A percentile compares a stretch with the other conserved stretches of the same genome.
phyloP scores from a whole-genome alignment of 2,888 invertebrate species.

The Xanthia icteritia region DNA sequence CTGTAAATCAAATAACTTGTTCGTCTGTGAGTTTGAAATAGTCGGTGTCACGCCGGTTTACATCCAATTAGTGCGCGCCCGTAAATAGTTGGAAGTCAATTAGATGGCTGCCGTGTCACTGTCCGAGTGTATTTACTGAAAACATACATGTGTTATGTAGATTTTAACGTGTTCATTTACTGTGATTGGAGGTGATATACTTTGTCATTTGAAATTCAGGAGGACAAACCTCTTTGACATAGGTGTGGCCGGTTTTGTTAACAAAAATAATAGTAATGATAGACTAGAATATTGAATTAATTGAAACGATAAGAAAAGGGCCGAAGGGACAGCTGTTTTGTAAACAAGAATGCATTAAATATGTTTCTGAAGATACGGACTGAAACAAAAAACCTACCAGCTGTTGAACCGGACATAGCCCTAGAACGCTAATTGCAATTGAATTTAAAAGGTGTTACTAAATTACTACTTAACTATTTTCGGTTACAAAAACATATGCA shows the following conservation, averaged over 20 bases:
- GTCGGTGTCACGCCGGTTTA: conserved; percentile 40
- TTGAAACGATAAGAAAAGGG: background rate
- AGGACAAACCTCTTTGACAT: background rate
- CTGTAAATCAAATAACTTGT: background rate
- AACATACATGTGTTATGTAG: conserved; percentile 42
- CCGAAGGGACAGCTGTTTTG: conserved; percentile 16
- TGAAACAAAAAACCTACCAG: conserved; percentile 14
- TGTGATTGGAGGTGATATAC: conserved; percentile 26
- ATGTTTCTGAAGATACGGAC: background rate
- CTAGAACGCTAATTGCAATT: background rate
- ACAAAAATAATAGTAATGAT: background rate
- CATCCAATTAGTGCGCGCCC: conserved; percentile 62
- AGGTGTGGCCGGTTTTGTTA: background rate
- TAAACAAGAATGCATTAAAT: conserved; percentile 12
- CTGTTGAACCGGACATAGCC: background rate
- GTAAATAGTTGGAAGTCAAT: conserved; percentile 62
- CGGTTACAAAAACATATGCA: background rate
- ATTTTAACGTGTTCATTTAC: background rate
- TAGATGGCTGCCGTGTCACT: conserved; percentile 50
- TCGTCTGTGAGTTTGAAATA: conserved; percentile 20
- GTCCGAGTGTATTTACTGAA: conserved; percentile 36
- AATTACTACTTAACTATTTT: background rate
- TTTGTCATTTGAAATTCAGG: conserved; percentile 16
- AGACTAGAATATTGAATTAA: background rate
- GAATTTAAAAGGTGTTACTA: background rate